Evolutionary conservation across 2,888 invertebrate genomes (phyloP).

Genomic region (Schrankia costaestrigalis): DNA sequence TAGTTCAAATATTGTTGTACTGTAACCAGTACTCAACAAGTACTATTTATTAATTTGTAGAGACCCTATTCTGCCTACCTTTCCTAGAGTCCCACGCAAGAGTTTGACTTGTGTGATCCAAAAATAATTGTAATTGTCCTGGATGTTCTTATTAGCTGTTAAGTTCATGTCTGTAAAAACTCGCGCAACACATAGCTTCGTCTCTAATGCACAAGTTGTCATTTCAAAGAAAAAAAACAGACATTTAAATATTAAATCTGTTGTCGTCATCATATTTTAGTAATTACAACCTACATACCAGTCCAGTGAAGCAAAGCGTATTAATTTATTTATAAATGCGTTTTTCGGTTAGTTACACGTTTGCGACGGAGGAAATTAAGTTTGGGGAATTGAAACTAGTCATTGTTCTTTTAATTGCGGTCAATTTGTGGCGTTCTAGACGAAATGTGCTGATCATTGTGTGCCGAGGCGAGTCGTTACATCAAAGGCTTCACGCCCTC

Average conservation of each 20-base stretch:
- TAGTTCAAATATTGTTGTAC: too few relatives aligned
- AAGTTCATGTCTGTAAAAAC: too few relatives aligned
- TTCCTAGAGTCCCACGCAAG: too few relatives aligned
- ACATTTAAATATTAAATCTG: conserved; percentile 1
- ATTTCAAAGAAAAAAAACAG: too few relatives aligned
- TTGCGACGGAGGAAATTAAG: conserved; percentile 73
- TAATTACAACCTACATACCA: conserved; percentile 25
- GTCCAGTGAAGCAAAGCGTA: conserved; percentile 33
- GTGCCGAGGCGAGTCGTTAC: conserved; percentile 41
- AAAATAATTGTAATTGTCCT: too few relatives aligned
- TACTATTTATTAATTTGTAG: too few relatives aligned
- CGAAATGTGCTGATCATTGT: conserved; percentile 75
- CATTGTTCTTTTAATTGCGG: conserved; percentile 80
- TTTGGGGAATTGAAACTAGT: conserved; percentile 78
- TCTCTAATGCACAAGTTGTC: too few relatives aligned
- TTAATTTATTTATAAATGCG: conserved; percentile 50
- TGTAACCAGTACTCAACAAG: too few relatives aligned
- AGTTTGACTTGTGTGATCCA: too few relatives aligned
- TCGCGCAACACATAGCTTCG: too few relatives aligned
- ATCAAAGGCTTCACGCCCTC: conserved; percentile 30
- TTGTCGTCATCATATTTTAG: conserved; percentile 19
- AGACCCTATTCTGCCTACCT: too few relatives aligned
- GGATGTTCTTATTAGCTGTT: too few relatives aligned
- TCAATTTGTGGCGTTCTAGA: conserved; percentile 76
- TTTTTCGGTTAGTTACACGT: conserved; percentile 70